These are phyloP conservation scores for Pseudopodoces humilis DNA, from an alignment of 2,113 vertebrate species.

Conservation along the genomic window DNA sequence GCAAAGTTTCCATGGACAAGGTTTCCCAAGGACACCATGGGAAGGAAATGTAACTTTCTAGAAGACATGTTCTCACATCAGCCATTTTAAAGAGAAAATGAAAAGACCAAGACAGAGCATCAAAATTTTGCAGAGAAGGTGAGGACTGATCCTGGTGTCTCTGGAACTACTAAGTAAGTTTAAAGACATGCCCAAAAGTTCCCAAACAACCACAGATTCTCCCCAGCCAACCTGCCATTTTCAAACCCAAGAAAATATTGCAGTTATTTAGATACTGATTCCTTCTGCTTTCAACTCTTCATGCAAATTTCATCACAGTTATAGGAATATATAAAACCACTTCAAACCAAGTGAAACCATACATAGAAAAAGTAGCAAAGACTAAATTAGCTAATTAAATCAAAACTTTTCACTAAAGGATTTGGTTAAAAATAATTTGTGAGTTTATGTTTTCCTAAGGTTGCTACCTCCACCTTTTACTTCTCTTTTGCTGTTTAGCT, in stretches of 20 bases:
- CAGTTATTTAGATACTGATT: neutral
- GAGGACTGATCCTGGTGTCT: neutral
- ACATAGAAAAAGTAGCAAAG: neutral
- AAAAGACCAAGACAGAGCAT: neutral
- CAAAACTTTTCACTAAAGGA: neutral
- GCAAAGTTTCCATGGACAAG: too few species aligned
- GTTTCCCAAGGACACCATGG: neutral
- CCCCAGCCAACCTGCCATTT: neutral
- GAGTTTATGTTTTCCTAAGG: neutral
- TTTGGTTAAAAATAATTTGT: neutral
- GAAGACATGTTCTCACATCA: neutral
- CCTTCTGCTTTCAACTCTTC: neutral
- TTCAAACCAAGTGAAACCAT: neutral
- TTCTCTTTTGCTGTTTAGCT: neutral
- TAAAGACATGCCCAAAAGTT: neutral
- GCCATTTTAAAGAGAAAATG: neutral
- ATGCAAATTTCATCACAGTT: neutral
- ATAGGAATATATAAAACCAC: neutral
- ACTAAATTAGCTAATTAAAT: neutral
- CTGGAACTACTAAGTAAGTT: neutral
- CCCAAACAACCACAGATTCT: neutral
- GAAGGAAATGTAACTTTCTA: neutral
- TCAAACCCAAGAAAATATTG: neutral
- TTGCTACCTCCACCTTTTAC: neutral
- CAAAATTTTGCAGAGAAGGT: neutral